Evolutionary conservation across 2,888 invertebrate species (phyloP).

Genomic region (Drosophila histrio): DNA sequence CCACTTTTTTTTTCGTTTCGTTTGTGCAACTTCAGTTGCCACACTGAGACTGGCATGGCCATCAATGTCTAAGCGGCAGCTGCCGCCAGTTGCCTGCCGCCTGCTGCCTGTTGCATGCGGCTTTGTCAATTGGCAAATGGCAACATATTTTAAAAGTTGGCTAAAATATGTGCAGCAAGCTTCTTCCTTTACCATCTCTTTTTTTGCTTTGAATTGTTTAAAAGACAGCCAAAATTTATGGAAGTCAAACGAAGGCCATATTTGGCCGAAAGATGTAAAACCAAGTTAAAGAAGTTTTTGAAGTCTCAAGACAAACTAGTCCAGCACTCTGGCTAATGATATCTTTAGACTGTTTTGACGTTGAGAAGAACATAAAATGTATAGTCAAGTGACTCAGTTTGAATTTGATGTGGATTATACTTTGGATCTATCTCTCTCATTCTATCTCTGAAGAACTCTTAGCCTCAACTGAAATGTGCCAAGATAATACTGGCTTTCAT

Average conservation of each 20-base stretch:
- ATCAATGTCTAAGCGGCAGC: constrained; percentile 62
- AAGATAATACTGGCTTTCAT: too few relatives aligned
- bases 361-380: neutral
- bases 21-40: constrained; percentile 2
- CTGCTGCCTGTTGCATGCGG: constrained; percentile 49
- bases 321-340: constrained; percentile 28
- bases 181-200: constrained; percentile 36
- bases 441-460: too few relatives aligned
- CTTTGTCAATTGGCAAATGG: constrained; percentile 46
- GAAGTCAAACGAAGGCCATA: constrained; percentile 22
- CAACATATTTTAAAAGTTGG: constrained; percentile 70
- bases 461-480: too few relatives aligned
- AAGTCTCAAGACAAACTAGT: neutral
- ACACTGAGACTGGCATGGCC: constrained; percentile 57
- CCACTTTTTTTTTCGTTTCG: constrained; percentile 65
- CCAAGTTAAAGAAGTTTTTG: neutral
- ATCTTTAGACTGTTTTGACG: neutral
- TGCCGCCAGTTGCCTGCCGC: constrained; percentile 35
- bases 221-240: constrained; percentile 64
- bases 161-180: constrained; percentile 73
- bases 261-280: constrained; percentile 5
- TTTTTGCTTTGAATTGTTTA: constrained; percentile 16
- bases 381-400: neutral
- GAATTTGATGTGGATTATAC: too few relatives aligned
- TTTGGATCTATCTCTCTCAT: neutral